Evolutionary conservation across 2,888 invertebrate genomes (phyloP), one percentile per base, ranked within the genome.

Genomic region (Ashinkailepas kermadecensis): DNA sequence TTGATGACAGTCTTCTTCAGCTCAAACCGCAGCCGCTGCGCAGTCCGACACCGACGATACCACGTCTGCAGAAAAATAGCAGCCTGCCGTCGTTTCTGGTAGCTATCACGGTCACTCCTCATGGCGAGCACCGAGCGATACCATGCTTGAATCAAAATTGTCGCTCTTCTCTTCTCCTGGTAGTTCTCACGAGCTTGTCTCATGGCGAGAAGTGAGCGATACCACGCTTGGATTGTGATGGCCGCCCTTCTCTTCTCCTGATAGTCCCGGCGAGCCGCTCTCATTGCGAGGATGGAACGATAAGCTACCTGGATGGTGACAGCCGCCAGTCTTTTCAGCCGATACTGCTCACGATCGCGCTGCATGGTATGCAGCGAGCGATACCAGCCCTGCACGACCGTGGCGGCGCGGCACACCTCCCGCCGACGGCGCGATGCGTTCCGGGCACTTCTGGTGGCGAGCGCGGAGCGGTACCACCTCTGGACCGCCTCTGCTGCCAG

Each of bases 281-380:
- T 86, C 56, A 85, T 83, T 0, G 81, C 79, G 13, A 85, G 9
- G 10, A 82, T 84, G 62, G 85, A 83, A 8, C 59, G 80, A 39
- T 78, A 83, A 84, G 81, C 83, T 18, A 81, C 82, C 79, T 81
- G 82, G 21, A 82, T 15, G 54, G 82, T 84, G 62, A 82, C 82
- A n/a, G 85, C 84, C 25, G 86, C 85, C 54, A 81, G 18, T 70
- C 83, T 84, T 80, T 82, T 81, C 25, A 70, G 64, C 62, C 82
- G 21, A 79, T 83, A 85, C 54, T 82, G 54, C 54, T 65, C 81
- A 15, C 81, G 81, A 56, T 79, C 67, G 15, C 15, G 25, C n/a
- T 80, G 57, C n/a, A 82, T 65, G 15, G 59, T 13, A 18, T 25
- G 10, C 11, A 67, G 25, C 13, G 67, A 67, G 12, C 67, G 67